Evolutionary conservation across 2,888 invertebrate species (phyloP), one percentile per base, ranked within the genome.

Genomic region (Lasioglossum malachurum): DNA sequence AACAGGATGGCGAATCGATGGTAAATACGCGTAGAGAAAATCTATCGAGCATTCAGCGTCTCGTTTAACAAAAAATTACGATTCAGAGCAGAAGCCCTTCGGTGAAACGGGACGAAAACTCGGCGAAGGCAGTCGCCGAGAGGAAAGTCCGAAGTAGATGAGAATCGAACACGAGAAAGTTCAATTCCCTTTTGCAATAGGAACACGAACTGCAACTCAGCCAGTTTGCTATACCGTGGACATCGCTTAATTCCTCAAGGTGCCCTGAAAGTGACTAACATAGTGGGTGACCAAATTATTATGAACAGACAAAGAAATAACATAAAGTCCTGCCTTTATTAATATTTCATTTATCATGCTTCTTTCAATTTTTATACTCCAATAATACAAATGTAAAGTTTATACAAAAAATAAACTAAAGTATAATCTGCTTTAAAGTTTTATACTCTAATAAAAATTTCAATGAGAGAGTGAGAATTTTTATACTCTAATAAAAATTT

Each of bases 101-200:
- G 35, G 57, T 46, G 80, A 60, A 75, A 73, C 23, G 35, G 57
- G 53, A 49, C 57, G 75, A 81, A 84, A 84, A 78, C 71, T 75
- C 64, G 44, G 78, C 75, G 78, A 69, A 35, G 69, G 64, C 14
- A 44, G n/a, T 14, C 27, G 5, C 60, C 4, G 74, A 35, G 19
- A 80, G 67, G 72, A 72, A 80, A 75, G 81, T 84, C 41, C 60
- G 46, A 78, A 80, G 74, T 69, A 60, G 41, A 83, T 69, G 57
- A 57, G 57, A 76, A 75, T 81, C 41, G 7, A 57, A 60, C 49
- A 49, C 69, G 86, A 75, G 85, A 71, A 73, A 78, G 78, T 78
- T 75, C 57, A 75, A 77, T 49, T 78, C 72, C 72, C 80, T 82
- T 79, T 60, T 71, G 74, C 60, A 75, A 44, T 67, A 38, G 64